Conservation (phyloP, 2,888 invertebrate species). For the Protula sp. region DNA sequence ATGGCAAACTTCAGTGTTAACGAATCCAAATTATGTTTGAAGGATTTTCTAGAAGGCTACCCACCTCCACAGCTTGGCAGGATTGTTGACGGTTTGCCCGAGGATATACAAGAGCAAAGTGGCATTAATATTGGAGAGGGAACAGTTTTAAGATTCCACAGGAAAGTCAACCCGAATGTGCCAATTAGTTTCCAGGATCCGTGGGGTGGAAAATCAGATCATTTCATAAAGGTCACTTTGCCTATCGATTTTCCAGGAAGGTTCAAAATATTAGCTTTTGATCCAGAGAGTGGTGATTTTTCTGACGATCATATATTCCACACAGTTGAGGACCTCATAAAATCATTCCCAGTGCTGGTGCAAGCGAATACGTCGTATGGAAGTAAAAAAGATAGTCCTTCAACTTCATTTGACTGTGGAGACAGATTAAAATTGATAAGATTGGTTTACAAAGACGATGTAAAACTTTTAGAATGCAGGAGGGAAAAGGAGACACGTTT, state of each 20-base stretch:
- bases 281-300: conserved; percentile 14
- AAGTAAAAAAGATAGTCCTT: background rate
- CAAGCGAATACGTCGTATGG: conserved; percentile 17
- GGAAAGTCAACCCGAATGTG: conserved; percentile 16
- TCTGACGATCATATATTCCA: conserved; percentile 17
- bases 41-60: conserved; percentile 21
- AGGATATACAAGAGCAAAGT: conserved; percentile 10
- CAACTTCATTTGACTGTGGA: conserved; percentile 6
- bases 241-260: conserved; percentile 19
- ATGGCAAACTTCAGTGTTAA: no score
- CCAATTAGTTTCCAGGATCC: conserved; percentile 12
- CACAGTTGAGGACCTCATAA: conserved; percentile 17
- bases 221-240: conserved; percentile 11
- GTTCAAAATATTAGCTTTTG: conserved; percentile 19
- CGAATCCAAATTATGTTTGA: no score
- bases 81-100: conserved; percentile 13
- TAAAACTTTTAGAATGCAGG: conserved; percentile 16
- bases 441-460: conserved; percentile 11
- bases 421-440: conserved; percentile 17
- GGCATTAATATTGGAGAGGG: conserved; percentile 15
- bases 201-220: conserved; percentile 1
- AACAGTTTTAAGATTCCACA: conserved; percentile 12
- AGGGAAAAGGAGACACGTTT: conserved; percentile 8
- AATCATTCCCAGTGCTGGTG: conserved; percentile 19
- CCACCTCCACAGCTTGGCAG: conserved; percentile 18